These are phyloP conservation scores for Troides helena DNA, from an alignment of 2,888 invertebrate genomes.

Conservation along the genomic window DNA sequence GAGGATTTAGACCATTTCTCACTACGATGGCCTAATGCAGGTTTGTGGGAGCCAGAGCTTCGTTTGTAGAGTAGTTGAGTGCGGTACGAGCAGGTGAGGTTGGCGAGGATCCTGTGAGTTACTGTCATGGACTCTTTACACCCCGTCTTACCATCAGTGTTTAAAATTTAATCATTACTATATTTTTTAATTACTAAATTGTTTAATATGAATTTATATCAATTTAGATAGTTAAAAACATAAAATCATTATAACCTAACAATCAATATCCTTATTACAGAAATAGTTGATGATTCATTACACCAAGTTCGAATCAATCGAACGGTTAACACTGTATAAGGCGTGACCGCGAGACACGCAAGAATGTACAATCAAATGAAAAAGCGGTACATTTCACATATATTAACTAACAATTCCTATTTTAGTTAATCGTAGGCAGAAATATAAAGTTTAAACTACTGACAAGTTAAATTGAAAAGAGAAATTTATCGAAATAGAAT, in stretches of 20 bases:
- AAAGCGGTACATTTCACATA: background rate
- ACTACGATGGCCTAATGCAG: no score
- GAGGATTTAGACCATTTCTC: no score
- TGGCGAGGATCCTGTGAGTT: no score
- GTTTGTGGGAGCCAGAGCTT: no score
- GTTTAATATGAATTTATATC: no score
- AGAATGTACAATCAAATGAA: slow-evolving; percentile 32
- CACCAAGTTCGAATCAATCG: slow-evolving; percentile 34
- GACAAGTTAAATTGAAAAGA: background rate
- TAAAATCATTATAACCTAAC: slow-evolving; percentile 16
- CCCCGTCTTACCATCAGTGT: no score
- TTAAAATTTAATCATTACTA: no score
- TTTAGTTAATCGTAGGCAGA: background rate
- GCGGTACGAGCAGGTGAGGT: no score
- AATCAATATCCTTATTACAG: slow-evolving; percentile 25
- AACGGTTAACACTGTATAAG: slow-evolving; percentile 33
- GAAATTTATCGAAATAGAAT: background rate
- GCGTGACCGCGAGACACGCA: slow-evolving; percentile 36
- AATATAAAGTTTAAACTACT: background rate
- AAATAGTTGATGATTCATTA: slow-evolving; percentile 33
- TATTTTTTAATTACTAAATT: no score
- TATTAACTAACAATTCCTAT: background rate
- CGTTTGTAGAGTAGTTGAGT: no score
- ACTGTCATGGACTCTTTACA: no score
- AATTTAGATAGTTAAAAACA: slow-evolving; percentile 3